Base-by-base conservation (phyloP, 2,113 vertebrate genomes). In the Malurus melanocephalus region DNA sequence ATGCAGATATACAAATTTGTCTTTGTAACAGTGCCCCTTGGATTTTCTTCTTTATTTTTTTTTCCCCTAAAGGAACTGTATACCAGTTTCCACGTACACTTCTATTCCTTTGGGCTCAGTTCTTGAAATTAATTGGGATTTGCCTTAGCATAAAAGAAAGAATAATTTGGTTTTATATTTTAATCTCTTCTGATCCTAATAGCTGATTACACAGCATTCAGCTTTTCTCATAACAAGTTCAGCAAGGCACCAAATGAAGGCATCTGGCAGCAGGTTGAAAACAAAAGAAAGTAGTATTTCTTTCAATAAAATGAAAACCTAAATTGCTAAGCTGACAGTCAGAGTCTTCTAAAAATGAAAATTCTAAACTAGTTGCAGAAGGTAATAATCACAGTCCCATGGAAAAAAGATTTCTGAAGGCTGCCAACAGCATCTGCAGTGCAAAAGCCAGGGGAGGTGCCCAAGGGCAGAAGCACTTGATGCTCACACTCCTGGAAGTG, bases 141-240 rank as follows among this genome's bases (percentile, higher is more conserved):
- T 65, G 1, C 6, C 45, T 51, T 60, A n/a, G 7, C n/a, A 66
- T 45, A 22, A 93, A 82, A 85, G 53, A 19, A 51, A 73, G n/a
- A 89, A 30, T 16, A 83, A 43, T 62, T 95, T 76, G 52, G 6
- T 46, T 85, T 92, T 77, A n/a, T 82, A 59, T 38, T 89, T 94
- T 90, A 77, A 46, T 85, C 55, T 59, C 10, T 77, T 55, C 56
- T 88, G 56, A 87, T 73, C 61, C 62, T 35, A 56, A 75, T 15
- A 46, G 20, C 79, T 64, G 48, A 80, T 62, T 77, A 76, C 4
- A 0, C 22, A 89, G 30, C 52, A 87, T 73, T 68, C 42, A 80
- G 1, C 32, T 22, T 66, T 69, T 85, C 59, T 66, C 2, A 2
- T 43, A 79, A 32, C 23, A 57, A 35, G 32, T 82, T 69, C 38